phyloP scores from a whole-genome alignment of 2,797 vertebrate genomes.

The Chaunax sp. region DNA sequence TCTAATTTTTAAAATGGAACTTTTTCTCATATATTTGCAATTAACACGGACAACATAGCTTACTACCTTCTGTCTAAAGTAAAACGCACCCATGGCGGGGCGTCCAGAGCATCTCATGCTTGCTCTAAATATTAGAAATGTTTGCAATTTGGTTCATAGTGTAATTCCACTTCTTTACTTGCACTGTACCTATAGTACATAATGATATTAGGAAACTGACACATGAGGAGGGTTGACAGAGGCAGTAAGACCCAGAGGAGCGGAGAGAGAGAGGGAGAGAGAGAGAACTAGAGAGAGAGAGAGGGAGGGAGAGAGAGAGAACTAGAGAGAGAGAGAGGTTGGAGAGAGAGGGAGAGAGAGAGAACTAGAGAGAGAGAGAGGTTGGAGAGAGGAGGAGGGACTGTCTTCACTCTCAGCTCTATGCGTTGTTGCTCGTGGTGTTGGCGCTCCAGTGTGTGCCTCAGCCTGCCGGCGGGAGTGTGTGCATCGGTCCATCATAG shows the following conservation, averaged over 20 bases:
- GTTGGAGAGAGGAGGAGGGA: conserved; percentile 66
- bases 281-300: conserved; percentile 27
- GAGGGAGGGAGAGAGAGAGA: conserved; percentile 63
- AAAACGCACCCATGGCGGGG: too few species aligned
- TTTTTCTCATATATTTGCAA: too few species aligned
- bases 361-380: conserved; percentile 18
- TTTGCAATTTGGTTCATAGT: too few species aligned
- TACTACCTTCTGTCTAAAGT: too few species aligned
- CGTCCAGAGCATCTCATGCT: too few species aligned
- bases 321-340: conserved; percentile 35
- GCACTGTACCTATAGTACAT: too few species aligned
- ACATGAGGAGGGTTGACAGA: conserved; percentile 40
- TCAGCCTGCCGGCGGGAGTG: conserved; percentile 63
- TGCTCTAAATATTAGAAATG: too few species aligned
- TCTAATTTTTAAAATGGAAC: too few species aligned
- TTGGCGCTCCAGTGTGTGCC: conserved; percentile 67
- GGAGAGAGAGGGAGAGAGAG: conserved; percentile 37
- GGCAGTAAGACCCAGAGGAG: conserved; percentile 79
- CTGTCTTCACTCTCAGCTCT: conserved; percentile 62
- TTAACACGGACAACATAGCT: too few species aligned
- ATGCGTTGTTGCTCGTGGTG: conserved; percentile 62
- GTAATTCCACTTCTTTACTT: too few species aligned
- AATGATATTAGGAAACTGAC: conserved; percentile 12
- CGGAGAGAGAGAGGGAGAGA: conserved; percentile 42
- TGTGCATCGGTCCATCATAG: conserved; percentile 56